These are phyloP conservation scores for Lordiphosa fenestrarum DNA, from an alignment of 2,888 invertebrate genomes.

Conservation along the genomic window DNA sequence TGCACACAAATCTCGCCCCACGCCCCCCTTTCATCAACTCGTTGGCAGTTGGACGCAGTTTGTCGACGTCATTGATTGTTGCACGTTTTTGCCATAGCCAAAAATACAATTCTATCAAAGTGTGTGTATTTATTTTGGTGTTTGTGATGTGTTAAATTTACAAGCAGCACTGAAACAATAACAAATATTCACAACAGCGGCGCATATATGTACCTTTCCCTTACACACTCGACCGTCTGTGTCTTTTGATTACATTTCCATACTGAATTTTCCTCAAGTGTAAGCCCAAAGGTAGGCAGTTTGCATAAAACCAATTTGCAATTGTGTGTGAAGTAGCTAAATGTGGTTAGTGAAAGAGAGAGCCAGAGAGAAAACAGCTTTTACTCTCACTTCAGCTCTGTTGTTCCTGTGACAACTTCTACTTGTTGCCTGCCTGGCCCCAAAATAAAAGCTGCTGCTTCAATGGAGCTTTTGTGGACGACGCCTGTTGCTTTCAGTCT, in stretches of 20 bases:
- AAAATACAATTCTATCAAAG: slow-evolving; percentile 11
- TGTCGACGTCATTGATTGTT: slow-evolving; percentile 64
- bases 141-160: slow-evolving; percentile 43
- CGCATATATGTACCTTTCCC: slow-evolving; percentile 2
- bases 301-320: slow-evolving; percentile 10
- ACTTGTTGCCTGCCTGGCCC: slow-evolving; percentile 68
- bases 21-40: slow-evolving; percentile 10
- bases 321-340: slow-evolving; percentile 11
- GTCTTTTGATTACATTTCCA: no score
- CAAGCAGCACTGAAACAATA: slow-evolving; percentile 25
- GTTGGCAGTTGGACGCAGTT: slow-evolving; percentile 21
- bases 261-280: no score
- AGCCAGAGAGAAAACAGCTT: slow-evolving; percentile 3
- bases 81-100: slow-evolving; percentile 67
- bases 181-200: slow-evolving; percentile 20
- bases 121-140: slow-evolving; percentile 20
- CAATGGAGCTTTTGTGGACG: slow-evolving; percentile 42
- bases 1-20: slow-evolving; percentile 8
- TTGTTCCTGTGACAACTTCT: slow-evolving; percentile 45
- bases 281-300: no score
- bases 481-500: slow-evolving; percentile 49
- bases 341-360: slow-evolving; percentile 4
- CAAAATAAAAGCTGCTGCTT: slow-evolving; percentile 34
- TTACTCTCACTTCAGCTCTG: slow-evolving; percentile 9
- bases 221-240: no score